Evolutionary conservation across 2,888 invertebrate species (phyloP), one percentile per base, ranked within the genome.

Genomic region (Cosmia pyralina): DNA sequence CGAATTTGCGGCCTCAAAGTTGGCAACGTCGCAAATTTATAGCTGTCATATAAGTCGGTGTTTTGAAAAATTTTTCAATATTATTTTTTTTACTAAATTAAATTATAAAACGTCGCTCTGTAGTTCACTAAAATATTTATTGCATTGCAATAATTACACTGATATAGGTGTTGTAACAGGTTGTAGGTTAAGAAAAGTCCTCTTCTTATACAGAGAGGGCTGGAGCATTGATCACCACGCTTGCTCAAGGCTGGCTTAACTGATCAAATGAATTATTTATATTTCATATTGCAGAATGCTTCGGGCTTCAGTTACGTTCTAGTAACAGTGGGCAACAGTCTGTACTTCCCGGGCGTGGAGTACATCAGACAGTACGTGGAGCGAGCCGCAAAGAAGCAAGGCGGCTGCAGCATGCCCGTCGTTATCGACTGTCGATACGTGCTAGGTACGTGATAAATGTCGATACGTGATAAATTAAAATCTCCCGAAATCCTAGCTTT

Each of bases 261-360:
- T 44, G 46, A 44, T 28, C 4, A 38, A 63, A 53, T 15, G 15
- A 34, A n/a, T 10, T 13, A 4, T 53, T 34, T 63, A 34, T 34
- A 19, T 46, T 62, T 62, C 7, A 63, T 63, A 10, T 90, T 96
- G 55, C 94, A 98, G 98, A 97, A 97, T 28, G 89, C 93, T 10
- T 96, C 97, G 17, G 98, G 98, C 4, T 95, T 97, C 55, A 97
- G 97, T 82, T 98, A 98, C 91, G 96, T 98, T 17, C 90, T 98
- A 80, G 97, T 98, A 75, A 98, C 98, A 0, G 98, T 98, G 0
- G 98, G 98, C 69, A 98, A 98, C 86, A 98, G 98, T 85, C 93
- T 98, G 0, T 98, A 98, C 91, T 98, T 98, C 91, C 98, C 98
- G 0, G 98, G 98, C 0, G 97, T 98, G 28, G 98, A 98, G 89